Conservation (phyloP, 2,797 vertebrate genomes). For the Pempheris klunzingeri region DNA sequence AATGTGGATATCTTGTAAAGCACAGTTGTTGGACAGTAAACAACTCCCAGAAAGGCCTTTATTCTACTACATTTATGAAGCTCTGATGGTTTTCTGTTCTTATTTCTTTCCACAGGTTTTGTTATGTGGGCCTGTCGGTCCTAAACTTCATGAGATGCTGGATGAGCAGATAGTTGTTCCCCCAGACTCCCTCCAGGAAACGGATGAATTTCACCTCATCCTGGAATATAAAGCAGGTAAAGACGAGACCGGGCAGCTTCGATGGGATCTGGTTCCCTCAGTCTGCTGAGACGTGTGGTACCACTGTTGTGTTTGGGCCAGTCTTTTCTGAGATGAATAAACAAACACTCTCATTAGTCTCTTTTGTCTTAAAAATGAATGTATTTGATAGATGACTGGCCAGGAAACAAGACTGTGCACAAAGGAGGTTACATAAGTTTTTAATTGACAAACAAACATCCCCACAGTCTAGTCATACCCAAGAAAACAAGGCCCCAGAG, state of each 20-base stretch:
- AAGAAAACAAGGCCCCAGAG: too few species aligned
- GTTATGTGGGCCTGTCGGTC: slow-evolving; percentile 95
- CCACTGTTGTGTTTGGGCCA: neutral
- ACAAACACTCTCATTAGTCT: too few species aligned
- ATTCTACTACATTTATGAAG: neutral
- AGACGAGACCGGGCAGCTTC: neutral
- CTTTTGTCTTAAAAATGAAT: too few species aligned
- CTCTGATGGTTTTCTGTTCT: neutral
- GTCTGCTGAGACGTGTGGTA: neutral
- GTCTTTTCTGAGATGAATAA: too few species aligned
- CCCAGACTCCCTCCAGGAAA: slow-evolving; percentile 93
- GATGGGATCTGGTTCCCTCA: neutral
- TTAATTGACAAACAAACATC: too few species aligned
- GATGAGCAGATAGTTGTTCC: slow-evolving; percentile 94
- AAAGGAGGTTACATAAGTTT: too few species aligned
- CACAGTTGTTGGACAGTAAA: neutral
- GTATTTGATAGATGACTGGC: too few species aligned
- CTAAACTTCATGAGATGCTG: slow-evolving; percentile 96
- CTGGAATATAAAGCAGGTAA: slow-evolving; percentile 94
- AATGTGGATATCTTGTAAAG: neutral
- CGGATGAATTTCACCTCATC: slow-evolving; percentile 96
- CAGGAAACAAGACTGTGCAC: too few species aligned
- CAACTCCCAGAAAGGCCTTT: neutral
- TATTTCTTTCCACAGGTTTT: slow-evolving; percentile 86
- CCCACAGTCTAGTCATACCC: too few species aligned